Evolutionary conservation across 1,140 invertebrate genomes (phyloP), one percentile per base, ranked within the genome.

Genomic region (Dendrolimus kikuchii): DNA sequence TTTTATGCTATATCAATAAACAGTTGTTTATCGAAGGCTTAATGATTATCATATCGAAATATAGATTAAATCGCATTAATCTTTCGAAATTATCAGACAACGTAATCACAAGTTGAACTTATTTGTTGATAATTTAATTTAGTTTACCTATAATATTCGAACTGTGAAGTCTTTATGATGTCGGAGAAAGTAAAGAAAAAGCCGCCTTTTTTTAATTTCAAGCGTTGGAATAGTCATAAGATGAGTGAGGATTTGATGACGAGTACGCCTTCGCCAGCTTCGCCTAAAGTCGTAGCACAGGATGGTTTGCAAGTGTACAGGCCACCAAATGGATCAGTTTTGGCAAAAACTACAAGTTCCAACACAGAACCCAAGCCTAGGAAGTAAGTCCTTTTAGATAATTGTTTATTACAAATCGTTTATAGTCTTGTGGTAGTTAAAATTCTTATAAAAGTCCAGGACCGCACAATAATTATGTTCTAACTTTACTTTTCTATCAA

Each of bases 161-260:
- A 49, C 46, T 51, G 54, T 50, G 6, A 49, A 60, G 55, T 60
- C 51, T 53, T 53, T 9, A 61, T 58, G 38, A 85, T 86, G 82
- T 66, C 74, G 41, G 78, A 86, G 23, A 86, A 79, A 57, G 51
- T 74, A 7, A 86, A 77, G 51, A 85, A 81, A 42, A 81, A 74
- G 23, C 64, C 66, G 4, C 60, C 66, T 6, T 77, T 86, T 49
- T 81, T 85, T 57, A 74, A 57, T 39, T 53, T 81, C 23, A 86
- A 77, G 48, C 58, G 77, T 39, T 78, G 71, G 70, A 74, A 76
- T 36, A 76, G 76, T 53, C 67, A 74, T 43, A 74, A 68, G 8
- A 49, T 57, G 10, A 57, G 44, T 46, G 63, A 68, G 38, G 59
- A 66, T 5, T 41, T 46, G 6, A 49, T 42, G 10, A 36, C 45